Percentiles rank a stretch among this genome's conserved stretches.
phyloP scores from a whole-genome alignment of 2,888 invertebrate genomes.

The Girardia tigrina region DNA sequence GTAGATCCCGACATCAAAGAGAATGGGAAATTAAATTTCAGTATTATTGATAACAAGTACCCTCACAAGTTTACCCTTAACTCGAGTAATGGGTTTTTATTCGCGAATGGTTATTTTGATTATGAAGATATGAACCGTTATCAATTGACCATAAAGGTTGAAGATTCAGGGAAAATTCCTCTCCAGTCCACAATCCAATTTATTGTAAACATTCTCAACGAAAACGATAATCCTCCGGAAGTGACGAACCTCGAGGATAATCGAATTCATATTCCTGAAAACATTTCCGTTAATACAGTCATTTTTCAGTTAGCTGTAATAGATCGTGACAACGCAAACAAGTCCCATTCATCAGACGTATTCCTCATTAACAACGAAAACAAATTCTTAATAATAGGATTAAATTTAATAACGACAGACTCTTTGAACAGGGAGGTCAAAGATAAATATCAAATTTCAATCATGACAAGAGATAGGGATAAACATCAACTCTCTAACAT shows the following conservation, averaged over 20 bases:
- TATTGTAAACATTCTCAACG: neutral
- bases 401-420: neutral
- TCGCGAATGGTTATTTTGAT: neutral
- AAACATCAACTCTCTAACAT: conserved; percentile 3
- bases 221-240: conserved; percentile 15
- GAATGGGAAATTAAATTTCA: neutral
- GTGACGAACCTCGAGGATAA: neutral
- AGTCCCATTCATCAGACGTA: neutral
- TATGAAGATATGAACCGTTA: neutral
- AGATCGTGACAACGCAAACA: neutral
- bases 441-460: neutral
- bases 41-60: neutral
- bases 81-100: neutral
- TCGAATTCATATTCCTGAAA: neutral
- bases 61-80: neutral
- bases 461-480: neutral
- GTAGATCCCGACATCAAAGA: neutral
- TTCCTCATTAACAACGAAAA: conserved; percentile 1
- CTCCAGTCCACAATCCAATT: neutral
- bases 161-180: neutral
- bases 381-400: neutral
- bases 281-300: neutral
- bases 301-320: neutral
- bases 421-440: neutral
- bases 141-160: neutral